A percentile compares a stretch with the other conserved stretches of the same genome.
Evolutionary conservation across 2,797 vertebrate species (phyloP).

Genomic region (Lemur catta): DNA sequence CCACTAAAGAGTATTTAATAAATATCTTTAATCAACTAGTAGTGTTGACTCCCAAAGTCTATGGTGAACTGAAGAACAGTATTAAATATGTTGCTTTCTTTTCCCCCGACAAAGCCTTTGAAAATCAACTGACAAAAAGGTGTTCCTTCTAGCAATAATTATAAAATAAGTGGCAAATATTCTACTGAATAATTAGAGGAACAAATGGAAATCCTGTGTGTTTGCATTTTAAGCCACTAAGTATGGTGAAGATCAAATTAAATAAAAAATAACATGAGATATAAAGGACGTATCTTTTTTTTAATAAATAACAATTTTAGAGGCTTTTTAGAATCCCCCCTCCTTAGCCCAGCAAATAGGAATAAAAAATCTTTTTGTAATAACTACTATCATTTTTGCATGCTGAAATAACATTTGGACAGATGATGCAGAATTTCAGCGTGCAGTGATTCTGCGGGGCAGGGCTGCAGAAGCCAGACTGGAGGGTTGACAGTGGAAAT

Average conservation of each 20-base stretch:
- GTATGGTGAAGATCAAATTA: constrained; percentile 59
- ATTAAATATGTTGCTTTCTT: background rate
- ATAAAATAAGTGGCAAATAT: constrained; percentile 68
- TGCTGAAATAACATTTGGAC: background rate
- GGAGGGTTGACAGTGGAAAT: constrained; percentile 72
- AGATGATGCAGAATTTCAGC: background rate
- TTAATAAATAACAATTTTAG: constrained; percentile 52
- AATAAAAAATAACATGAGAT: constrained; percentile 59
- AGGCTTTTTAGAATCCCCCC: background rate
- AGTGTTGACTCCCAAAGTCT: background rate
- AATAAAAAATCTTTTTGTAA: constrained; percentile 22
- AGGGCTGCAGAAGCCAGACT: constrained; percentile 26
- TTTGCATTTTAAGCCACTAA: constrained; percentile 63
- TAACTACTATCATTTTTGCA: background rate
- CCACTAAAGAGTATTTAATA: background rate
- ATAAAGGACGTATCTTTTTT: constrained; percentile 46
- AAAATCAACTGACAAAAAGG: constrained; percentile 56
- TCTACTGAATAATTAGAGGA: constrained; percentile 64
- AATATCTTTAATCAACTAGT: background rate
- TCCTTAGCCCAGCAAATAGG: constrained; percentile 10
- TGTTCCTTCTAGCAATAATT: constrained; percentile 62
- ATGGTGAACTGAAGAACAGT: background rate
- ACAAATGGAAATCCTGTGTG: constrained; percentile 45
- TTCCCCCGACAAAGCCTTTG: constrained; percentile 20
- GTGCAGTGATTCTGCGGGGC: background rate